These are phyloP conservation scores for Acromyrmex echinatior DNA, from an alignment of 1,140 invertebrate species.

Conservation along the genomic window DNA sequence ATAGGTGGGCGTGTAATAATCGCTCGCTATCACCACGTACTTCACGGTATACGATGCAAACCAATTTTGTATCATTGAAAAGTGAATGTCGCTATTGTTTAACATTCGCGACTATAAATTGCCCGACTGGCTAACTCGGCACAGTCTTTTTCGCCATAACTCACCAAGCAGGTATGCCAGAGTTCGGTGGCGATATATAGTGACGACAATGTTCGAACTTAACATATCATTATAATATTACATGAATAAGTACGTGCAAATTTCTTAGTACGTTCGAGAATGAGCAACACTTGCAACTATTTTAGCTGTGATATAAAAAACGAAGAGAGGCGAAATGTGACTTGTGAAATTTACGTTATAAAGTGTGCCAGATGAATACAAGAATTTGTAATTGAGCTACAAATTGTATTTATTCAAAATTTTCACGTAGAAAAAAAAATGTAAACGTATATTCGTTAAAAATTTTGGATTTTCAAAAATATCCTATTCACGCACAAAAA, in stretches of 20 bases:
- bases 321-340: neutral
- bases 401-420: too few relatives aligned
- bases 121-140: neutral
- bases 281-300: neutral
- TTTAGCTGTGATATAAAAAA: neutral
- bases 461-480: too few relatives aligned
- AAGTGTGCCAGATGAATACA: too few relatives aligned
- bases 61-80: slow-evolving; percentile 62
- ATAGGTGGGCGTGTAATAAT: slow-evolving; percentile 58
- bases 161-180: neutral
- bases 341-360: neutral
- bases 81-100: slow-evolving; percentile 61
- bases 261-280: slow-evolving; percentile 6
- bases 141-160: slow-evolving; percentile 14
- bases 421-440: too few relatives aligned
- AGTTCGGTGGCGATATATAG: neutral
- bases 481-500: too few relatives aligned
- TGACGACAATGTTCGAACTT: slow-evolving; percentile 36
- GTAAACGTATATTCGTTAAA: too few relatives aligned
- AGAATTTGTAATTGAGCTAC: too few relatives aligned
- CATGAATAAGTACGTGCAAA: slow-evolving; percentile 10
- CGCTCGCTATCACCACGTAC: slow-evolving; percentile 44
- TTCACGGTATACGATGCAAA: slow-evolving; percentile 17
- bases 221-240: slow-evolving; percentile 48
- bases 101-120: slow-evolving; percentile 33